These are phyloP conservation scores for Gyps fulvus DNA, from an alignment of 2,113 vertebrate species.

Conservation along the genomic window DNA sequence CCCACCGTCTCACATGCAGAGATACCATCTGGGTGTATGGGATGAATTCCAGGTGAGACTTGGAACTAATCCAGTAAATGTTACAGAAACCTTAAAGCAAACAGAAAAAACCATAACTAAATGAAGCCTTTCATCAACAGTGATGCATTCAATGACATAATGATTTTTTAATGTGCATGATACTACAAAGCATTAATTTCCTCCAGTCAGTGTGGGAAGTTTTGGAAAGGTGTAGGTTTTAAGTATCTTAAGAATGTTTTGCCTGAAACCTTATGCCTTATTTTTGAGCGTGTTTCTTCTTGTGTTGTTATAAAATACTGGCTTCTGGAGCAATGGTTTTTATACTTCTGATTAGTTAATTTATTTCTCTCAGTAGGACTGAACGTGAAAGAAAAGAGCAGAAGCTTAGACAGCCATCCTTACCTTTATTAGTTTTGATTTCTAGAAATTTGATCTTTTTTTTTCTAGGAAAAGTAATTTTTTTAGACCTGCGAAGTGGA, in stretches of 20 bases:
- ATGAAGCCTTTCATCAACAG: background rate
- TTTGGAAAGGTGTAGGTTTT: background rate
- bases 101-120: background rate
- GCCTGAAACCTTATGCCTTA: background rate
- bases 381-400: background rate
- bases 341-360: background rate
- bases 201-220: background rate
- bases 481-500: background rate
- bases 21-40: background rate
- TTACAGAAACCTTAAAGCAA: background rate
- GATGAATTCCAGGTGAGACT: background rate
- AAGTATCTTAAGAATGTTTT: background rate
- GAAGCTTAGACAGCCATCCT: background rate
- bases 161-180: background rate
- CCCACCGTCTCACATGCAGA: background rate
- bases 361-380: background rate
- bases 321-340: background rate
- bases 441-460: background rate
- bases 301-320: background rate
- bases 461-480: background rate
- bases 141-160: fast-evolving
- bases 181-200: background rate
- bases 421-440: background rate
- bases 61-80: background rate
- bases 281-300: background rate